Base-by-base conservation (phyloP, 2,888 invertebrate genomes). In the Plagodis pulveraria region DNA sequence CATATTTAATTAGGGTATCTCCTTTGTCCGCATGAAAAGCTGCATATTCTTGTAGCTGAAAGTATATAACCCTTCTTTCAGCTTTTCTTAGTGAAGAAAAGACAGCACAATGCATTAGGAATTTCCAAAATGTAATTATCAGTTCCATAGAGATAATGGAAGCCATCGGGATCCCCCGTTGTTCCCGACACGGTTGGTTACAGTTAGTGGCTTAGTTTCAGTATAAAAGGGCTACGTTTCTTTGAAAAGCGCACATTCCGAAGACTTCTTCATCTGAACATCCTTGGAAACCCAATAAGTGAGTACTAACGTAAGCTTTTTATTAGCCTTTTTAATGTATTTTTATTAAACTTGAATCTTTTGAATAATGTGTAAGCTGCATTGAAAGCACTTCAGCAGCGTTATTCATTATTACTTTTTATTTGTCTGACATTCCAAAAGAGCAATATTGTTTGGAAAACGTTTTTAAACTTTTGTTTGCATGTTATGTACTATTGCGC, bases 161-260 rank as follows among this genome's bases (percentile, higher is more conserved):
- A 59, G 45, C 53, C 69, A 66, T 52, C 58, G 65, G 48, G 53
- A 62, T 69, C 65, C 86, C 83, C 70, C 77, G 70, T 63, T 86
- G 67, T 69, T 72, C 52, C 56, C 66, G 81, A 62, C 70, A 78
- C 61, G 87, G 79, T 86, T 88, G 64, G 78, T 84, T 88, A 72
- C 64, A 47, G 53, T 71, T 60, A 66, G 68, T 73, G 71, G 60
- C 71, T 67, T 52, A 58, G 63, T 57, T 76, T 67, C 54, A 65
- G 79, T 89, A 89, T 89, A 89, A 84, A 89, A 83, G 40, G 61
- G 74, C 54, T 58, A 34, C 63, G 38, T 58, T 55, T 52, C 40
- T 43, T 44, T n/a, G 22, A 41, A 50, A 55, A 72, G 70, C 54
- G 69, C 80, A 83, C 85, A 87, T 73, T 83, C 75, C 62, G 56